Conservation (phyloP, 1,140 invertebrate species). For the Asbolus verrucosus region DNA sequence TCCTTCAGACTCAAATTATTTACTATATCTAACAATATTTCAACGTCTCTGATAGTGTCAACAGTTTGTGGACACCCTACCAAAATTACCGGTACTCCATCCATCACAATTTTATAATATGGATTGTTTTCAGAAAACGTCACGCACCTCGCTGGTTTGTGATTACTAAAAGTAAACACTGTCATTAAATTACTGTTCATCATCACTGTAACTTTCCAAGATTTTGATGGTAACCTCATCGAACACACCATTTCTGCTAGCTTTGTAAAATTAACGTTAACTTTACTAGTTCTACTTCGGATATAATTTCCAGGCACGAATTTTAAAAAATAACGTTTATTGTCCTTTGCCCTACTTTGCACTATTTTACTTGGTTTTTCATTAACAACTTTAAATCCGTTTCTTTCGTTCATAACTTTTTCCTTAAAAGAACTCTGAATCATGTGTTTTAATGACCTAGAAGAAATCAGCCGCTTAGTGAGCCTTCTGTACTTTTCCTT, state of each 20-base stretch:
- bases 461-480: no score
- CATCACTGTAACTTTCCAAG: conserved; percentile 1
- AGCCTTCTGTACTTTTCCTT: no score
- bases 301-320: no score
- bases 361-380: no score
- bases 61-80: background rate
- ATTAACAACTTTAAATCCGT: no score
- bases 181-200: background rate
- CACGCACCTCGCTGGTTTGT: background rate
- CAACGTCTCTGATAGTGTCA: background rate
- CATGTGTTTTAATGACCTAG: no score
- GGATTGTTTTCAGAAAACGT: conserved; percentile 4
- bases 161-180: background rate
- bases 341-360: no score
- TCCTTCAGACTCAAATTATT: background rate
- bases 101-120: background rate
- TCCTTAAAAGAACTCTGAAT: no score
- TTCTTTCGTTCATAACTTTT: no score
- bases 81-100: background rate
- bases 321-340: no score
- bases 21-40: conserved; percentile 15
- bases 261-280: background rate
- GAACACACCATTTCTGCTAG: background rate
- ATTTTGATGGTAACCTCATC: background rate
- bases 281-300: background rate